Conservation (phyloP, 2,797 vertebrate species). For the Enteromius viviparus region DNA sequence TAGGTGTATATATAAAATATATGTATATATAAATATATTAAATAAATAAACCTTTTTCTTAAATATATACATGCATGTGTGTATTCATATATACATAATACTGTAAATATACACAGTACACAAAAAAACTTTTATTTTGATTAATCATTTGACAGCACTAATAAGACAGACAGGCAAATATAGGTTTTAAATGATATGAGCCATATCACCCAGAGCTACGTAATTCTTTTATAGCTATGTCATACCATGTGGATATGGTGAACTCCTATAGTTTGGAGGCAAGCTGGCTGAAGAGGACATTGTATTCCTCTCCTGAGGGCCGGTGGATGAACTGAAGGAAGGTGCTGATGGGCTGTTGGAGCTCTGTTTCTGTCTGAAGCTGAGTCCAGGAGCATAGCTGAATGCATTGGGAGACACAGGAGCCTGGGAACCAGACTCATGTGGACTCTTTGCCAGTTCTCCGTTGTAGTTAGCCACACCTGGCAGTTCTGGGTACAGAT, state of each 20-base stretch:
- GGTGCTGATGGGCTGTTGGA: constrained; percentile 65
- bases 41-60: too few species aligned
- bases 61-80: too few species aligned
- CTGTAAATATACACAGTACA: too few species aligned
- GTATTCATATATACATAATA: too few species aligned
- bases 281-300: constrained; percentile 74
- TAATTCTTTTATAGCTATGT: not conserved
- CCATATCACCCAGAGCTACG: too few species aligned
- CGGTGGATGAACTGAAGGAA: constrained; percentile 75
- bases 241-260: constrained; percentile 87
- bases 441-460: constrained; percentile 82
- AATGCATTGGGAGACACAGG: constrained; percentile 71
- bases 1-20: too few species aligned
- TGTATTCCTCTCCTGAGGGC: constrained; percentile 76
- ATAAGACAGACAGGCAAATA: too few species aligned
- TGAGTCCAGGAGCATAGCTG: constrained; percentile 82
- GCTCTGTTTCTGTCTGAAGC: constrained; percentile 68
- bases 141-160: too few species aligned
- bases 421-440: constrained; percentile 51
- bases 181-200: too few species aligned
- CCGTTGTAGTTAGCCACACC: constrained; percentile 61
- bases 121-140: too few species aligned
- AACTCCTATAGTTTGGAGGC: constrained; percentile 84
- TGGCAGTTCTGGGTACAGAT: constrained; percentile 66
- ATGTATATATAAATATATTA: too few species aligned